Evolutionary conservation across 2,113 vertebrate genomes (phyloP).

Genomic region (Strix aluco): DNA sequence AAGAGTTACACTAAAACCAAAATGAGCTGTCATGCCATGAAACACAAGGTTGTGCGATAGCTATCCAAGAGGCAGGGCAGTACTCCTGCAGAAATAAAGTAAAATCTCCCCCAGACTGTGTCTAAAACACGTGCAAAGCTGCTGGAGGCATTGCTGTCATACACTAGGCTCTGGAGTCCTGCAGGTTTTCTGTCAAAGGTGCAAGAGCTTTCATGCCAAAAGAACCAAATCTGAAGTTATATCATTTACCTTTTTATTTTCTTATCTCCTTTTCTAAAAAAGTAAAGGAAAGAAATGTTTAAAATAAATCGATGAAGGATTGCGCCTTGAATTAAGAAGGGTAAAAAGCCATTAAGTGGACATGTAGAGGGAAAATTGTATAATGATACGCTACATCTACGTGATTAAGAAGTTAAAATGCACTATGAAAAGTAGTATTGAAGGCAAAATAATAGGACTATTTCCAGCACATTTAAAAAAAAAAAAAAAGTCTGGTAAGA

Average conservation of each 20-base stretch:
- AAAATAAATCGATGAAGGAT: not conserved
- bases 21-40: not conserved
- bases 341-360: not conserved
- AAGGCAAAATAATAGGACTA: not conserved
- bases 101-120: not conserved
- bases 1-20: slow-evolving; percentile 3
- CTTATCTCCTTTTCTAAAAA: not conserved
- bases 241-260: not conserved
- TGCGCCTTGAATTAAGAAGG: not conserved
- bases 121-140: not conserved
- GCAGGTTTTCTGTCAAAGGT: not conserved
- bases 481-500: not conserved
- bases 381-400: not conserved
- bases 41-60: not conserved
- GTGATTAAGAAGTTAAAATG: not conserved
- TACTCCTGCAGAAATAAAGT: not conserved
- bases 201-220: not conserved
- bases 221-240: not conserved
- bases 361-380: not conserved
- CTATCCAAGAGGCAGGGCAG: not conserved
- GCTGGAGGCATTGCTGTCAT: not conserved
- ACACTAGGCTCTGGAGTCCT: not conserved
- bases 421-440: not conserved
- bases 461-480: not conserved
- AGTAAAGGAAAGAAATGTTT: not conserved